These are phyloP conservation scores for Drosophila maculinotata DNA, from an alignment of 2,888 invertebrate genomes.

Conservation along the genomic window DNA sequence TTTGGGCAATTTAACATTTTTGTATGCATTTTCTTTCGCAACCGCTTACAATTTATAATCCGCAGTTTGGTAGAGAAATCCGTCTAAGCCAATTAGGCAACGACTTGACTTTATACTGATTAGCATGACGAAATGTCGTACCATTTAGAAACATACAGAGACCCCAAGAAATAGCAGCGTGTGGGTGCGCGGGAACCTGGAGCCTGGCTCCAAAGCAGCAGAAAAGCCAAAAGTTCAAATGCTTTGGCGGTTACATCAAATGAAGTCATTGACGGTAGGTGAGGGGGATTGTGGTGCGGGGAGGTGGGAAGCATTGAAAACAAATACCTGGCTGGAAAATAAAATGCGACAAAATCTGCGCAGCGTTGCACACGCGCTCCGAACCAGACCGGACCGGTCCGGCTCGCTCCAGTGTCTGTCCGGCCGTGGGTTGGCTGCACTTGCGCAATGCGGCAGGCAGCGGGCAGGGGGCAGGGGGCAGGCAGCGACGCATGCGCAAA, in stretches of 20 bases:
- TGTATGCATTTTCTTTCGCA: slow-evolving; percentile 26
- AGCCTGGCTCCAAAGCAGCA: slow-evolving; percentile 13
- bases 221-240: slow-evolving; percentile 76
- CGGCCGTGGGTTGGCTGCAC: slow-evolving; percentile 57
- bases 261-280: slow-evolving; percentile 53
- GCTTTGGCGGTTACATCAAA: slow-evolving; percentile 71
- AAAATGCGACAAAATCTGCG: slow-evolving; percentile 78
- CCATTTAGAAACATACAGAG: slow-evolving; percentile 48
- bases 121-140: slow-evolving; percentile 78
- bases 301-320: slow-evolving; percentile 33
- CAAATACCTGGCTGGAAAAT: slow-evolving; percentile 50
- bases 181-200: slow-evolving; percentile 39
- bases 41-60: slow-evolving; percentile 15
- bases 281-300: slow-evolving; percentile 2
- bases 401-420: slow-evolving; percentile 22
- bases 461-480: no score
- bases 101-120: slow-evolving; percentile 61
- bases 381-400: slow-evolving; percentile 30
- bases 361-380: slow-evolving; percentile 64
- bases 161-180: slow-evolving; percentile 23
- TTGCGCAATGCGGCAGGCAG: slow-evolving; percentile 68
- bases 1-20: slow-evolving; percentile 1
- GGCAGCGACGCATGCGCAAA: slow-evolving; percentile 64
- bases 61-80: slow-evolving; percentile 7
- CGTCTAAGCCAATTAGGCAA: slow-evolving; percentile 51